phyloP scores from a whole-genome alignment of 1,140 invertebrate genomes.

The Drosophila lini region DNA sequence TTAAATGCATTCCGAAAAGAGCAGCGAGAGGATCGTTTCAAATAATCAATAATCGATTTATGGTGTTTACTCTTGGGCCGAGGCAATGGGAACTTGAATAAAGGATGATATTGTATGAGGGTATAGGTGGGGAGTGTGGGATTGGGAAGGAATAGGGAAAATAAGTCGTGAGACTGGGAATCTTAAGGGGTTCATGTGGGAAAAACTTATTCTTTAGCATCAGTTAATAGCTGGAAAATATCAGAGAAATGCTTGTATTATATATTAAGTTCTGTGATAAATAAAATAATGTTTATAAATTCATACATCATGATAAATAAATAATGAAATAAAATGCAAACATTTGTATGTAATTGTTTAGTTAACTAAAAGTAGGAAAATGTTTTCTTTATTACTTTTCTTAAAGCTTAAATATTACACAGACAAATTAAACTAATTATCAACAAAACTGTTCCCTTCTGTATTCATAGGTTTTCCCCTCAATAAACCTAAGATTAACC shows the following conservation, averaged over 20 bases:
- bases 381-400: too few relatives aligned
- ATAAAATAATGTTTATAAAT: too few relatives aligned
- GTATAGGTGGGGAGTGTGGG: too few relatives aligned
- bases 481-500: neutral
- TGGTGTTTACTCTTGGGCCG: conserved; percentile 61
- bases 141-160: neutral
- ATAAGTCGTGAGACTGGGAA: neutral
- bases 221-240: too few relatives aligned
- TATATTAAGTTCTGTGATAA: too few relatives aligned
- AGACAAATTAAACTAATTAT: neutral
- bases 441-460: too few relatives aligned
- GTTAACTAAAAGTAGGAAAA: too few relatives aligned
- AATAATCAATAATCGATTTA: conserved; percentile 78
- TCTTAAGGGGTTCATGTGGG: neutral
- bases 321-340: too few relatives aligned
- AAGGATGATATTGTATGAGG: conserved; percentile 12
- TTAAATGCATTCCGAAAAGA: conserved; percentile 41
- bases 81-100: conserved; percentile 8
- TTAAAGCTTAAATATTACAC: too few relatives aligned
- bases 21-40: conserved; percentile 17
- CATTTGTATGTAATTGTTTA: too few relatives aligned
- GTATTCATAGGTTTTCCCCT: neutral
- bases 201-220: neutral
- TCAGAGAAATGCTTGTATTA: too few relatives aligned
- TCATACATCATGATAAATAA: too few relatives aligned